A percentile compares a stretch with the other conserved stretches of the same genome.
Evolutionary conservation across 2,888 invertebrate species (phyloP).

Genomic region (Rotaria socialis): DNA sequence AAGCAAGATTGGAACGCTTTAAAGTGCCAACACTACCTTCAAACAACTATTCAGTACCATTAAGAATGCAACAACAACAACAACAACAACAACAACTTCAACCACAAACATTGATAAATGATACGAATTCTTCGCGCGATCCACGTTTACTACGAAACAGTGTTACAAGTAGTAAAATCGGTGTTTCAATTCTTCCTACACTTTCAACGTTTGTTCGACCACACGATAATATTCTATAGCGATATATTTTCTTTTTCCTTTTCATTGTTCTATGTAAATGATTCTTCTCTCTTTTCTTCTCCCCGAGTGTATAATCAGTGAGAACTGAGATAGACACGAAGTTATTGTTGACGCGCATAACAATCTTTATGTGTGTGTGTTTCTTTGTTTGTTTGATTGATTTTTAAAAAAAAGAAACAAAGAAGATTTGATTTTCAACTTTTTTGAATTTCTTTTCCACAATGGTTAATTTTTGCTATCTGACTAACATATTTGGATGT

Average conservation of each 20-base stretch:
- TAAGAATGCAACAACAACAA: neutral
- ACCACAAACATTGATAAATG: neutral
- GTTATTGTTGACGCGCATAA: conserved; percentile 32
- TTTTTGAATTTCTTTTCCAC: neutral
- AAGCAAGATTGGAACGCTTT: neutral
- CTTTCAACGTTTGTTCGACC: neutral
- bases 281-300: conserved; percentile 25
- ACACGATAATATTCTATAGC: conserved; percentile 5
- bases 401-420: neutral
- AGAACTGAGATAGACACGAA: conserved; percentile 19
- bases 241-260: neutral
- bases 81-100: neutral
- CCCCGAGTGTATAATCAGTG: conserved; percentile 22
- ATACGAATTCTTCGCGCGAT: neutral
- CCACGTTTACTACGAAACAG: conserved; percentile 22
- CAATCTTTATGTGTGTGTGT: conserved; percentile 22
- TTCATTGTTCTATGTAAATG: neutral
- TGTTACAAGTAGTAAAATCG: neutral
- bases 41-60: neutral
- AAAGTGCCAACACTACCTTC: neutral
- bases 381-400: conserved; percentile 23
- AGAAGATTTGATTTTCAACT: neutral
- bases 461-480: neutral
- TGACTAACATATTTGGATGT: no score
- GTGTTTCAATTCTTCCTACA: neutral